These are phyloP conservation scores for Spermophilus dauricus DNA, from an alignment of 2,113 vertebrate species.

Conservation along the genomic window DNA sequence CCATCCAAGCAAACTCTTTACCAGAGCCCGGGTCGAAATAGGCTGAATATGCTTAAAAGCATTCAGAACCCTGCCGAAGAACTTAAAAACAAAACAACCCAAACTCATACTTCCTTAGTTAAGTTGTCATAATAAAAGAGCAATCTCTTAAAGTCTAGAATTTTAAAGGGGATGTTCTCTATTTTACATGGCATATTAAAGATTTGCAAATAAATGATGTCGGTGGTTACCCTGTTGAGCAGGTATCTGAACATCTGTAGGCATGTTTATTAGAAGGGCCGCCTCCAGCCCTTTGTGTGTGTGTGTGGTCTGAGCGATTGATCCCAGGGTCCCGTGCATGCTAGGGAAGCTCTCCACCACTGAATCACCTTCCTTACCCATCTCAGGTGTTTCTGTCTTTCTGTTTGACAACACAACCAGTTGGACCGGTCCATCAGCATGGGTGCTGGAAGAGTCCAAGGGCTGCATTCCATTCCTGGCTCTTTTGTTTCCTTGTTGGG, in stretches of 20 bases:
- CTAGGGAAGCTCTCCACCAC: no score
- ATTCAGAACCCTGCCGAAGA: not conserved
- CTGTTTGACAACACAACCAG: not conserved
- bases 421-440: not conserved
- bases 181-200: not conserved
- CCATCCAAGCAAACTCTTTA: not conserved
- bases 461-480: not conserved
- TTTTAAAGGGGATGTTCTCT: conserved; percentile 4
- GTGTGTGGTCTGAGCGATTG: no score
- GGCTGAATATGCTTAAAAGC: not conserved
- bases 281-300: no score
- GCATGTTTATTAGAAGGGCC: not conserved
- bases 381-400: not conserved
- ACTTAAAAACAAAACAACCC: not conserved
- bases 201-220: not conserved
- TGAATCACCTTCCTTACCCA: no score
- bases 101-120: not conserved
- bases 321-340: no score
- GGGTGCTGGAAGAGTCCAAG: not conserved
- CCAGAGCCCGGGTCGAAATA: not conserved
- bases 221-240: not conserved
- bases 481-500: not conserved
- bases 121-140: not conserved
- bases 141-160: not conserved
- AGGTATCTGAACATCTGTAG: not conserved